A percentile compares a stretch with the other conserved stretches of the same genome.
These are phyloP conservation scores for Petrocephalus microphthalmus DNA, from an alignment of 2,113 vertebrate genomes.

Conservation along the genomic window DNA sequence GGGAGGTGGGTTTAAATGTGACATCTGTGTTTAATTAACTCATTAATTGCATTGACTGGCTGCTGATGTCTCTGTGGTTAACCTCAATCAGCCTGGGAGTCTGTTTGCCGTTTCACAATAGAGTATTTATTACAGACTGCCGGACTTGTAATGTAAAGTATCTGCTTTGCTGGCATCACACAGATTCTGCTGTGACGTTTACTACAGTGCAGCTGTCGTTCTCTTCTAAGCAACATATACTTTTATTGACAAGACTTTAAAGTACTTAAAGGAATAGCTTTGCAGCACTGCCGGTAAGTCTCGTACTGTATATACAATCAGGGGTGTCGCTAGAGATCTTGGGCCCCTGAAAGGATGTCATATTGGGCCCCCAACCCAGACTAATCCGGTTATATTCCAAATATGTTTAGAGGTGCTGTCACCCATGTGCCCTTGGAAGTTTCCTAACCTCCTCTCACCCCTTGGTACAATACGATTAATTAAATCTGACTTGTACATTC, in stretches of 20 bases:
- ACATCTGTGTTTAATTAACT: neutral
- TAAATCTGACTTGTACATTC: neutral
- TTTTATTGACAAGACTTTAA: neutral
- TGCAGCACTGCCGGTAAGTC: neutral
- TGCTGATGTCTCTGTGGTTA: neutral
- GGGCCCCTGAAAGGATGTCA: neutral
- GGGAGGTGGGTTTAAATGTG: neutral
- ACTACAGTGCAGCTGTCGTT: neutral
- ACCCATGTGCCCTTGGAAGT: neutral
- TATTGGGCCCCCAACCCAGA: neutral
- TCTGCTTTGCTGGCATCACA: neutral
- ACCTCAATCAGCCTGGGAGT: neutral
- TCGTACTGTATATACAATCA: neutral
- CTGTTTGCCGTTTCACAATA: neutral
- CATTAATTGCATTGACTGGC: neutral
- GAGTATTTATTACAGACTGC: neutral
- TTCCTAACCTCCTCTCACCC: neutral
- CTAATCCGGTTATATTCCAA: neutral
- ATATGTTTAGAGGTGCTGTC: neutral
- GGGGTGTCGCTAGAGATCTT: neutral
- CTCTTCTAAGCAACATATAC: neutral
- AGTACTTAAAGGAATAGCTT: neutral
- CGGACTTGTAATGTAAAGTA: neutral
- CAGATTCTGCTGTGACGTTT: neutral
- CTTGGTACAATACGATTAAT: neutral